Conservation (phyloP, 2,888 invertebrate genomes). For the Meta bourneti region DNA sequence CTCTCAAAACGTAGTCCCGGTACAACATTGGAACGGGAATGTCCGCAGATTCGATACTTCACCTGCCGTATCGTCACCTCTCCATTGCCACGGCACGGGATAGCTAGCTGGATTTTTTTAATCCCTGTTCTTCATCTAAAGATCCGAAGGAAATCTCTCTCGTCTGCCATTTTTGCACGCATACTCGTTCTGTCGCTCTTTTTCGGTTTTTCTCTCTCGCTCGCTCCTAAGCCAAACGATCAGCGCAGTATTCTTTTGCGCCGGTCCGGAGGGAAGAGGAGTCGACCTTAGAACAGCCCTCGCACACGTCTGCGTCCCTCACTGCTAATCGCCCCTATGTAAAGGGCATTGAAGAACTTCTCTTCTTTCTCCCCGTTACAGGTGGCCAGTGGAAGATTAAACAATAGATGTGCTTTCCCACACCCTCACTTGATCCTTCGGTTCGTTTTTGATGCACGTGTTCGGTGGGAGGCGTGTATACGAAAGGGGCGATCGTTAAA, state of each 20-base stretch:
- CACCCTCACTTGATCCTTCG: too few species aligned
- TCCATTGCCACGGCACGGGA: background rate
- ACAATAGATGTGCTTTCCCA: conserved; percentile 1
- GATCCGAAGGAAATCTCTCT: conserved; percentile 38
- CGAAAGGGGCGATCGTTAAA: conserved; percentile 38
- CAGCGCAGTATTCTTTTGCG: conserved; percentile 63
- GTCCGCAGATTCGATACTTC: background rate
- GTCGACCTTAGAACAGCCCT: conserved; percentile 54
- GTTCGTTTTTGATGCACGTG: background rate
- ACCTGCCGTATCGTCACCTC: conserved; percentile 42
- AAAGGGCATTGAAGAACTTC: conserved; percentile 1
- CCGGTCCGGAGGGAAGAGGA: conserved; percentile 49
- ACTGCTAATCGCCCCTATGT: conserved; percentile 37
- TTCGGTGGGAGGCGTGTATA: background rate
- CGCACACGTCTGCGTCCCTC: conserved; percentile 29
- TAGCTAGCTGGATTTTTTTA: background rate
- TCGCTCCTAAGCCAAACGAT: conserved; percentile 27
- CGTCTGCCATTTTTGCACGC: conserved; percentile 60
- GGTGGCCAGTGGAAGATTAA: conserved; percentile 37
- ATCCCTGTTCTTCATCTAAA: conserved; percentile 25
- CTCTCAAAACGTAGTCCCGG: conserved; percentile 10
- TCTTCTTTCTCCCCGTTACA: conserved; percentile 18
- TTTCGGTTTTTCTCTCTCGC: conserved; percentile 35
- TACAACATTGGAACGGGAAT: conserved; percentile 8
- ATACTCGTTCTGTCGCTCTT: conserved; percentile 10